Base-by-base conservation (phyloP, 2,888 invertebrate genomes). In the Balanococcus diminutus region DNA sequence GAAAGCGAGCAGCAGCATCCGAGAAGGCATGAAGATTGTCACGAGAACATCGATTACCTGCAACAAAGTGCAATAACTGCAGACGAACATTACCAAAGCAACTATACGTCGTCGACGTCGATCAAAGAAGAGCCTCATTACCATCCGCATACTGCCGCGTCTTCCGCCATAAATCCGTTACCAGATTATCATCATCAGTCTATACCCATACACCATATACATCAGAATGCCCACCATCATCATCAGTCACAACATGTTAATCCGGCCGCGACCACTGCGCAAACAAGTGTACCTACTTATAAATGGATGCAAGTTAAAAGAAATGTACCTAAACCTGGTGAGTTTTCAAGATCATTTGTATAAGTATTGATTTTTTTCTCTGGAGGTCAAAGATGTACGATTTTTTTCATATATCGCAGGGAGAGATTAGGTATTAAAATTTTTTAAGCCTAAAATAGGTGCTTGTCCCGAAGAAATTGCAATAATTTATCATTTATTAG, bases 241-340 rank as follows among this genome's bases (percentile, higher is more conserved):
- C 88, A 88, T 36, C 88, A 90, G 16, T 89, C 89, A 31, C 85
- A 81, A 86, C 84, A 36, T n/a, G 72, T 61, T 6, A 82, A 32
- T 22, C 46, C 81, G 11, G 32, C 84, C 2, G n/a, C 84, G 1
- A 16, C 84, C 3, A 25, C 84, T 22, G 46, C 84, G 4, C 87
- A 86, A 19, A 86, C 87, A 2, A 91, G 93, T 82, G 93, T 96
- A 87, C 97, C 97, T 31, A 97, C 98, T 0, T 98, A 98, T 91
- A 98, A 98, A 90, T 98, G 98, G 98, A 98, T 98, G 98, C 98
- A 98, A 91, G 96, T 98, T 89, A 98, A 98, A 91, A 92, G 98
- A 90, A 98, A 97, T 91, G 95, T 97, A 88, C 97, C 98, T 82
- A 98, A 98, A 91, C 96, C 98, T 90, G 95, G 97, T 96, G 90